Base-by-base conservation (phyloP, 2,888 invertebrate species). In the Habrosyne pyritoides region DNA sequence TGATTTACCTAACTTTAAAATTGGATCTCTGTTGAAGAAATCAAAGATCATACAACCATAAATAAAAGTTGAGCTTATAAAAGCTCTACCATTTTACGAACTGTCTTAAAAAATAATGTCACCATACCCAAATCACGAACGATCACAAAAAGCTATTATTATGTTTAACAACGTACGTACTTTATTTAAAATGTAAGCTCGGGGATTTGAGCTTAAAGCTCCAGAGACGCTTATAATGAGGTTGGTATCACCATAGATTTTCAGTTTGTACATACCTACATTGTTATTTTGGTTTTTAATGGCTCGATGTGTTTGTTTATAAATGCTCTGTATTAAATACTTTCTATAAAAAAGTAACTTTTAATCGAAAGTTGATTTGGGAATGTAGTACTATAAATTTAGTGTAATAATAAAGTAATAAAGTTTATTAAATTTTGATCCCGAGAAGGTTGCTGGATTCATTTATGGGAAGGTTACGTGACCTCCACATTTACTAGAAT, bases 111-210 rank as follows among this genome's bases (percentile, higher is more conserved):
- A 49, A 49, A 49, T 26, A 26, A 49, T 49, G 49, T 71, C 62
- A 58, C 57, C 56, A 62, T 66, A 63, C 62, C 59, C 57, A 60
- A 62, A 59, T 66, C 69, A 53, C 47, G 10, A 46, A 60, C 60
- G 72, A 77, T 76, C 73, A 72, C 67, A 75, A 78, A 75, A 72
- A 76, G 61, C 68, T 61, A 73, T 77, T 75, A 75, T 64, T 63
- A 77, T 77, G 70, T 70, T 77, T 74, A 75, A 80, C 71, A 67
- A 64, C 47, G 54, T 61, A 67, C 67, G 65, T 61, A 67, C 68
- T 75, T 68, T 63, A 65, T 69, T 75, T 72, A 71, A 77, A 67
- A 73, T 73, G 71, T 68, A 61, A 42, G 42, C 18, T 61, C 49
- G 52, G 56, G 52, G 59, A 69, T 64, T 69, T 74, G 69, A 52